Conservation (phyloP, 2,113 vertebrate genomes). For the Rhombomys opimus region DNA sequence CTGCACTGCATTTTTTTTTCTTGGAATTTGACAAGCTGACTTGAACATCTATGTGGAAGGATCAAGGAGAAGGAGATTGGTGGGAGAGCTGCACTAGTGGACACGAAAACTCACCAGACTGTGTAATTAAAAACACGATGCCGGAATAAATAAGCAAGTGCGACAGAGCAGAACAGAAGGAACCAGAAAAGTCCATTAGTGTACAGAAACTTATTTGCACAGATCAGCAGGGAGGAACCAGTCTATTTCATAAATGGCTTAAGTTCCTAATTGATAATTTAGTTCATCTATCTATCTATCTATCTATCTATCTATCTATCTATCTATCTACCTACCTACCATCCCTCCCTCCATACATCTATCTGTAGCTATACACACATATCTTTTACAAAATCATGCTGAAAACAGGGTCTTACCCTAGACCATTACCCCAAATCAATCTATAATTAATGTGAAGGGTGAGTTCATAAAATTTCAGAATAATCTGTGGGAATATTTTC, state of each 20-base stretch:
- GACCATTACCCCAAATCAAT: neutral
- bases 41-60: neutral
- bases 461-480: neutral
- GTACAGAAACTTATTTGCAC: neutral
- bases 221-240: neutral
- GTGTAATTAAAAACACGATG: constrained; percentile 12
- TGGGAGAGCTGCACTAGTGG: neutral
- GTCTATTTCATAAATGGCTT: neutral
- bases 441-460: neutral
- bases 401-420: neutral
- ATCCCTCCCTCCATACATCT: neutral
- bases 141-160: neutral
- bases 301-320: neutral
- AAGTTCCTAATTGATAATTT: neutral
- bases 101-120: neutral
- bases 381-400: neutral
- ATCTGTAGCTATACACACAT: neutral
- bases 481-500: neutral
- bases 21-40: neutral
- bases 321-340: neutral
- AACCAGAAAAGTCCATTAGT: neutral
- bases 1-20: neutral
- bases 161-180: neutral
- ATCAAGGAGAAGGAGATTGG: neutral
- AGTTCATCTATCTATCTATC: neutral